Evolutionary conservation across 1,140 invertebrate species (phyloP).

Genomic region (Hetaerina americana): DNA sequence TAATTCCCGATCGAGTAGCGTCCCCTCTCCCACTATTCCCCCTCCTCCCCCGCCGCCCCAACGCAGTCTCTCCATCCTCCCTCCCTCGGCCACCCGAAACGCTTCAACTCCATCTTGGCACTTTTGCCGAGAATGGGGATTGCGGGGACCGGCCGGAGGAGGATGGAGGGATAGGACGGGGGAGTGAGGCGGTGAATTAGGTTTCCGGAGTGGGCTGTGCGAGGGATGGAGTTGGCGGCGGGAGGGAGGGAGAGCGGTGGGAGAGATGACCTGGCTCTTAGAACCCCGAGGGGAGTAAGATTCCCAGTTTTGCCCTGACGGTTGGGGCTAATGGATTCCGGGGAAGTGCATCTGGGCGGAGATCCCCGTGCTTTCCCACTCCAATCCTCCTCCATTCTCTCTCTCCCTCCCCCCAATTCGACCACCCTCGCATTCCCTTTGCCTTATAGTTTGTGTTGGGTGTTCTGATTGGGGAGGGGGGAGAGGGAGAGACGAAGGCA

Average conservation of each 20-base stretch:
- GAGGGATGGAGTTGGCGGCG: not conserved
- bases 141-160: too few species aligned
- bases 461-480: not conserved
- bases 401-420: too few species aligned
- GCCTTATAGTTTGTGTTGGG: too few species aligned
- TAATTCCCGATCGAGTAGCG: not conserved
- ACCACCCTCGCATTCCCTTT: too few species aligned
- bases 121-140: not conserved
- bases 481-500: not conserved
- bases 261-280: not conserved
- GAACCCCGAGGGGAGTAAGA: not conserved
- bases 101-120: not conserved
- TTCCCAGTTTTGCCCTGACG: not conserved
- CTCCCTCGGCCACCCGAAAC: too few species aligned
- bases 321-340: not conserved
- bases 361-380: too few species aligned
- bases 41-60: too few species aligned
- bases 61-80: too few species aligned
- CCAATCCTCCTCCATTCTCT: too few species aligned
- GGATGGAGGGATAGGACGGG: not conserved
- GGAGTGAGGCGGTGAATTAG: not conserved
- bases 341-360: not conserved
- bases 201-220: not conserved
- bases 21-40: too few species aligned
- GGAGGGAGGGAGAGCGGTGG: not conserved